Conservation (phyloP, 2,797 vertebrate species). For the Hirundo rustica region DNA sequence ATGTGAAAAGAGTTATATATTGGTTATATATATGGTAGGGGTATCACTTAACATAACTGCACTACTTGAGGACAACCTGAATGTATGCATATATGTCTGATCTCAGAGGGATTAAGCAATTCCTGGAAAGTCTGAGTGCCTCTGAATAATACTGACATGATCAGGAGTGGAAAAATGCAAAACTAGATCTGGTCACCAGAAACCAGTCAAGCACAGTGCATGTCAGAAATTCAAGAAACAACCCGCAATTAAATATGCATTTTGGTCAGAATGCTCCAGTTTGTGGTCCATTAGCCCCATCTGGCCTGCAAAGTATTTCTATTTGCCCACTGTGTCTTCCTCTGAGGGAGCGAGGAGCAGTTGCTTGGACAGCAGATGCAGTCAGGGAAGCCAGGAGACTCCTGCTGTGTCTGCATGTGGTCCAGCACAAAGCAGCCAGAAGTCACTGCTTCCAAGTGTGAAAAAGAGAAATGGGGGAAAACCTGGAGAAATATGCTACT, state of each 20-base stretch:
- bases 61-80: neutral
- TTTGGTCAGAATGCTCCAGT: conserved; percentile 10
- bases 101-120: neutral
- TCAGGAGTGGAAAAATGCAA: neutral
- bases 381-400: conserved; percentile 29
- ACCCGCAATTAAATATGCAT: conserved; percentile 9
- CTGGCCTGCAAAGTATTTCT: conserved; percentile 31
- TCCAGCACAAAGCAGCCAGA: conserved; percentile 23
- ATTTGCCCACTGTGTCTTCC: neutral
- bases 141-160: neutral
- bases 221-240: conserved; percentile 16
- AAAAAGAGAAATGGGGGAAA: neutral
- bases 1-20: neutral
- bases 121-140: neutral
- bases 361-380: conserved; percentile 39
- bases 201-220: neutral
- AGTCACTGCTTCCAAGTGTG: conserved; percentile 8
- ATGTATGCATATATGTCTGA: neutral
- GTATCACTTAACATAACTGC: neutral
- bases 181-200: neutral
- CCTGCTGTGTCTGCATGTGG: conserved; percentile 42
- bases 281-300: conserved; percentile 43
- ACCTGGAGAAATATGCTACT: conserved; percentile 5
- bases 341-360: neutral
- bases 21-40: neutral